phyloP scores from a whole-genome alignment of 2,797 vertebrate genomes.

The Clarias platycephalus region DNA sequence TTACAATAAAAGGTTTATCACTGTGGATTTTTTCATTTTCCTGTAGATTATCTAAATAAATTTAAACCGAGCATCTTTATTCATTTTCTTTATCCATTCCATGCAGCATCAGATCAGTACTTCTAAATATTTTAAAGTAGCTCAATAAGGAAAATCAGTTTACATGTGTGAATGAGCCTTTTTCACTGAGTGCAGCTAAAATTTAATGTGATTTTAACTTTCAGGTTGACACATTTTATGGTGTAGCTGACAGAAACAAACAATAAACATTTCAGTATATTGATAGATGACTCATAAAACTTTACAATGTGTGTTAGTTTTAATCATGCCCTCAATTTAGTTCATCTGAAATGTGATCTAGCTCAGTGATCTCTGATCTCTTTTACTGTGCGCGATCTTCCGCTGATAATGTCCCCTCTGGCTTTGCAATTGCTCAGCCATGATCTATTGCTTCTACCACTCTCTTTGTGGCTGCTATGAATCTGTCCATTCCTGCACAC shows the following conservation, averaged over 20 bases:
- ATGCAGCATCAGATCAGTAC: neutral
- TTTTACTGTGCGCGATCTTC: neutral
- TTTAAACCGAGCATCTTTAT: neutral
- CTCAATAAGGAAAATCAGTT: neutral
- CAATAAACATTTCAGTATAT: neutral
- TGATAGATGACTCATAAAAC: neutral
- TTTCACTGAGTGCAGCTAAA: neutral
- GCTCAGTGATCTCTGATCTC: neutral
- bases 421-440: neutral
- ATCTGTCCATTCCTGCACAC: neutral
- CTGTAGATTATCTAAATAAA: neutral
- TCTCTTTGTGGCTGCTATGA: constrained; percentile 2
- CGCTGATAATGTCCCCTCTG: neutral
- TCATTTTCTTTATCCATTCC: neutral
- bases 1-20: neutral
- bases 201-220: neutral
- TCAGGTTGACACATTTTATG: constrained; percentile 1
- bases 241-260: neutral
- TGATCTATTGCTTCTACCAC: neutral
- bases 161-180: too few species aligned
- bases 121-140: neutral
- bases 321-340: neutral
- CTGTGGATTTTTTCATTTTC: neutral
- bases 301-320: neutral
- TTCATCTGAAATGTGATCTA: neutral